These are phyloP conservation scores for Anisognathus igniventris DNA, from an alignment of 2,797 vertebrate genomes.

Conservation along the genomic window DNA sequence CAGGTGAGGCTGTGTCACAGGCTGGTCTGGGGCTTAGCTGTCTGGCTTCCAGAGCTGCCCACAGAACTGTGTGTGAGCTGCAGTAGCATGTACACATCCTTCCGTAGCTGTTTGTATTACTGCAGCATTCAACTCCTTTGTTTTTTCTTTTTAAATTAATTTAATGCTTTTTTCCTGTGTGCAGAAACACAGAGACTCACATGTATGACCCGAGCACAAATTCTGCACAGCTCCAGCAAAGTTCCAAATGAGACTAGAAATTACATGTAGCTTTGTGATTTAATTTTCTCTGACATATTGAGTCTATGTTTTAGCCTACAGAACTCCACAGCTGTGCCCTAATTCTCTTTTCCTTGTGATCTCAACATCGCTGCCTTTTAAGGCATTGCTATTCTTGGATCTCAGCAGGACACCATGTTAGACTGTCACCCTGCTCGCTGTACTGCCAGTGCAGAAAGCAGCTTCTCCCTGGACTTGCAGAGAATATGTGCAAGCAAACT, in stretches of 20 bases:
- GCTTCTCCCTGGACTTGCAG: slow-evolving; percentile 54
- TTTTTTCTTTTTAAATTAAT: neutral
- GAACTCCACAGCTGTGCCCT: slow-evolving; percentile 90
- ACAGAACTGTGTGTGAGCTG: neutral
- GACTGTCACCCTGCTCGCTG: slow-evolving; percentile 73
- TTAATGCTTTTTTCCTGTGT: neutral
- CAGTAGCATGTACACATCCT: neutral
- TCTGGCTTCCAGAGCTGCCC: neutral
- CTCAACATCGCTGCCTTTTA: slow-evolving; percentile 82
- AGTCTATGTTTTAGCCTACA: slow-evolving; percentile 90
- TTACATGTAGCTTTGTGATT: slow-evolving; percentile 75
- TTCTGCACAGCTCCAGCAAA: slow-evolving; percentile 39
- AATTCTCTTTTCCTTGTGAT: slow-evolving; percentile 84
- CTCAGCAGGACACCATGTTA: slow-evolving; percentile 73
- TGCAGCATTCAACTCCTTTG: neutral
- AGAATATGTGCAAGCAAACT: slow-evolving; percentile 43
- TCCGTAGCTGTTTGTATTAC: neutral
- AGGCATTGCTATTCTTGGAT: slow-evolving; percentile 79
- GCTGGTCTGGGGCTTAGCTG: neutral
- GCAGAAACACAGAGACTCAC: neutral
- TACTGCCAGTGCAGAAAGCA: slow-evolving; percentile 57
- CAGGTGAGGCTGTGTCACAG: neutral
- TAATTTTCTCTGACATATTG: slow-evolving; percentile 90
- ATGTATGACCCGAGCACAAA: slow-evolving; percentile 20
- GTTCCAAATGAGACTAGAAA: slow-evolving; percentile 43